Evolutionary conservation across 2,888 invertebrate genomes (phyloP), one percentile per base, ranked within the genome.

Genomic region (Campaea margaritaria): DNA sequence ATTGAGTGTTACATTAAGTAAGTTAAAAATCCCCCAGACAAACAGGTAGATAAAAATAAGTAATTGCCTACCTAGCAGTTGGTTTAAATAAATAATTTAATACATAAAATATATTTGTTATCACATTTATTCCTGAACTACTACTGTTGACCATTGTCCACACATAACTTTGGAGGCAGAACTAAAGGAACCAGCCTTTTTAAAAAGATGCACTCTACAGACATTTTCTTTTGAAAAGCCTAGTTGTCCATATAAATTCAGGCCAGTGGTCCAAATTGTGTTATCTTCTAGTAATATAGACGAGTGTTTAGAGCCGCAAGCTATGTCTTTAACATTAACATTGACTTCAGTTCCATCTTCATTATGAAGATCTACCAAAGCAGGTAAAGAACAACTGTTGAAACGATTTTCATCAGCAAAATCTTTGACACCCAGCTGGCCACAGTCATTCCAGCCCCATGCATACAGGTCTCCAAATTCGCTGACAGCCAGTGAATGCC

Each of bases 371-470:
- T 89, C 87, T 36, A 93, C 80, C 46, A 91, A 63, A 46, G 79
- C 85, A 31, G 93, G 93, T 27, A 88, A 55, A 3, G 82, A 73
- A 62, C 76, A 82, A 60, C 84, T 90, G 65, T 80, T 79, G 12
- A 74, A 48, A 21, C 63, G 62, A 46, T 73, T 70, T 48, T 61
- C 68, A 43, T 64, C 67, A 62, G 83, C 78, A 36, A 78, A 78
- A 59, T 89, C 87, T 34, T 85, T 82, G 31, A 96, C 83, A 8
- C 98, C 98, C 13, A 98, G 86, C 83, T 98, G 97, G 0, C 98
- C 98, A 74, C 94, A 94, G 64, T 96, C 95, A 86, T 98, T 98
- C 96, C 96, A 97, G 8, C 98, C 98, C 98, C 98, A 98, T 1
- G 94, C 93, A 79, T 98, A 98, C 0, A 98, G 77, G 81, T 98